Base-by-base conservation (phyloP, 1,140 invertebrate genomes). In the Tetramorium simillimum region DNA sequence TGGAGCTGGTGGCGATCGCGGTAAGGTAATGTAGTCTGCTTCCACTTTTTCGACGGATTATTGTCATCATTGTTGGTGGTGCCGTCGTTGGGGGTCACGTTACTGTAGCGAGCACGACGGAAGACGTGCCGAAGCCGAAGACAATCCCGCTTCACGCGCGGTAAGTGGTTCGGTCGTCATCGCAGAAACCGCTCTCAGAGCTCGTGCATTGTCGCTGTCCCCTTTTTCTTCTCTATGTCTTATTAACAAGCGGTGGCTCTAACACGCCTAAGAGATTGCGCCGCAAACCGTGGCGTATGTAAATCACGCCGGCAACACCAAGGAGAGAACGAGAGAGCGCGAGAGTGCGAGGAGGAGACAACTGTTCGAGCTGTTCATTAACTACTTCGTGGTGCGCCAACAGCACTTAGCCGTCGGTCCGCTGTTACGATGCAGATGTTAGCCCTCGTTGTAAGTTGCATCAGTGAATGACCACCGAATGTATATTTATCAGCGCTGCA, bases 81-180 rank as follows among this genome's bases (percentile, higher is more conserved):
- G 4, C 21, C 16, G 1, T 60, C 21, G 7, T 43, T n/a, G 37
- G 12, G 12, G 18, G 16, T 1, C n/a, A 28, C 9, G 7, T 46
- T 12, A 12, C 12, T 46, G 46, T 46, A 4, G 4, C 0, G 21
- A 76, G 33, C 0, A 18, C 53, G 24, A 53, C 33, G 9, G 40
- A 28, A 75, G 46, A 53, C 4, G 16, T 72, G 12, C 9, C 24
- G 33, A 46, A 65, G 73, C n/a, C n/a, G 2, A 24, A n/a, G 60
- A 58, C 40, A 60, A 58, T 58, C 46, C 24, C 53, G 21, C 6
- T 51, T 62, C 62, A 16, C 63, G 49, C 33, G 72, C 56, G 12
- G 43, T 63, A 81, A 87, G 78, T 85, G 69, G 58, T 56, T 73
- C 33, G 3, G 78, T 88, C 89, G 67, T 89, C 87, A 77, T 87